These are phyloP conservation scores for Ascaphus truei DNA, from an alignment of 2,113 vertebrate genomes.

Conservation along the genomic window DNA sequence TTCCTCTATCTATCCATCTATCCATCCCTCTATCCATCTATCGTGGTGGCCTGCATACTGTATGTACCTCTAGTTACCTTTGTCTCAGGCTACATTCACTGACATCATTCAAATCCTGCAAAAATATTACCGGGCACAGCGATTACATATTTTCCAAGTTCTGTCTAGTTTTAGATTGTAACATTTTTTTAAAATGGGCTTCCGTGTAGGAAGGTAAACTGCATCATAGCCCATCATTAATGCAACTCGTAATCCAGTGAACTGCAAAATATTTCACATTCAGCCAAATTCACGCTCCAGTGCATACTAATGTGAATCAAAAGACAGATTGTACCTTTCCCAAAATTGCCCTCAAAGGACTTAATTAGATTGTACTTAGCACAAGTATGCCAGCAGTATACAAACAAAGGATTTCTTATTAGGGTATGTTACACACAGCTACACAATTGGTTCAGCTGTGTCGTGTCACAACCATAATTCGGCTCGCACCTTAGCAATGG, in stretches of 20 bases:
- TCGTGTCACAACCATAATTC: too few relatives aligned
- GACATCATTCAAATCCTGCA: too few relatives aligned
- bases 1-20: too few relatives aligned
- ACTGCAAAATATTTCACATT: slow-evolving; percentile 25
- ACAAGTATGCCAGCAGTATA: not conserved
- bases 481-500: too few relatives aligned
- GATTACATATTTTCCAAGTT: too few relatives aligned
- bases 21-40: too few relatives aligned
- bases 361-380: slow-evolving; percentile 23
- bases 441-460: too few relatives aligned
- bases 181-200: slow-evolving; percentile 1
- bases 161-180: too few relatives aligned
- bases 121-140: too few relatives aligned
- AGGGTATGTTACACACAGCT: not conserved
- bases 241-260: slow-evolving; percentile 22
- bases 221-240: slow-evolving; percentile 22
- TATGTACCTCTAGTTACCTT: too few relatives aligned
- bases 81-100: too few relatives aligned
- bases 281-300: slow-evolving; percentile 15
- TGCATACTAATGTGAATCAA: slow-evolving; percentile 19
- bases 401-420: slow-evolving; percentile 12
- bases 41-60: too few relatives aligned
- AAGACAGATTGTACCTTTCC: slow-evolving; percentile 28
- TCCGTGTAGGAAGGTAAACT: not conserved
- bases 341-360: slow-evolving; percentile 22